Evolutionary conservation across 2,113 vertebrate genomes (phyloP).

Genomic region (Maccullochella peelii): DNA sequence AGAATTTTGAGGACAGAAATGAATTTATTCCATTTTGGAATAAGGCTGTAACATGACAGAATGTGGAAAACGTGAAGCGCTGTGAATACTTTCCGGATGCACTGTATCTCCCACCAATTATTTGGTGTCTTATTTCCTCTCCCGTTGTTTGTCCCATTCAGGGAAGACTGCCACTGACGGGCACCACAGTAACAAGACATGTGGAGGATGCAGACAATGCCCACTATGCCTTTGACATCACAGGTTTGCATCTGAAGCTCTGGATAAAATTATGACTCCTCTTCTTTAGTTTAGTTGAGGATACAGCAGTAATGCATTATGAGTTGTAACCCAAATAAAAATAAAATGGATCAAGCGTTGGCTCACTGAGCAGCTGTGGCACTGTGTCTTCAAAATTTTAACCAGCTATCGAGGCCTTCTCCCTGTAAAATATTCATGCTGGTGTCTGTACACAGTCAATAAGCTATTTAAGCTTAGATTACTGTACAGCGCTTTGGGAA

Average conservation of each 20-base stretch:
- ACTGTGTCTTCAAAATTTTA: neutral
- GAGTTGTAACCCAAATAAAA: neutral
- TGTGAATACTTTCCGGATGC: no score
- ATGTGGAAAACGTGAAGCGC: no score
- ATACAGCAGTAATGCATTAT: neutral
- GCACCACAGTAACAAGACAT: constrained; percentile 89
- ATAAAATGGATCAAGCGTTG: no score
- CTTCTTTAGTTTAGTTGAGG: neutral
- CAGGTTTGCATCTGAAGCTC: constrained; percentile 86
- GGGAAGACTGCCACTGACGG: constrained; percentile 90
- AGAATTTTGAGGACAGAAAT: no score
- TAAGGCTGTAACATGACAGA: no score
- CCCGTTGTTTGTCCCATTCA: constrained; percentile 62
- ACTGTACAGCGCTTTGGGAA: no score
- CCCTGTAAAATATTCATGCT: neutral
- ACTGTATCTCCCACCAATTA: neutral
- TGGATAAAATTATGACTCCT: neutral
- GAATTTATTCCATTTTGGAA: no score
- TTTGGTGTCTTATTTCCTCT: neutral
- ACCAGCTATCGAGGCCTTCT: neutral
- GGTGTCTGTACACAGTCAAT: neutral
- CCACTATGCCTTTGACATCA: constrained; percentile 91
- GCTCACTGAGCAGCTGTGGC: neutral
- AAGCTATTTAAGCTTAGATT: no score
- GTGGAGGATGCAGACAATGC: constrained; percentile 89